Evolutionary conservation across 2,888 invertebrate genomes (phyloP), one percentile per base, ranked within the genome.

Genomic region (Charanyca ferruginea): DNA sequence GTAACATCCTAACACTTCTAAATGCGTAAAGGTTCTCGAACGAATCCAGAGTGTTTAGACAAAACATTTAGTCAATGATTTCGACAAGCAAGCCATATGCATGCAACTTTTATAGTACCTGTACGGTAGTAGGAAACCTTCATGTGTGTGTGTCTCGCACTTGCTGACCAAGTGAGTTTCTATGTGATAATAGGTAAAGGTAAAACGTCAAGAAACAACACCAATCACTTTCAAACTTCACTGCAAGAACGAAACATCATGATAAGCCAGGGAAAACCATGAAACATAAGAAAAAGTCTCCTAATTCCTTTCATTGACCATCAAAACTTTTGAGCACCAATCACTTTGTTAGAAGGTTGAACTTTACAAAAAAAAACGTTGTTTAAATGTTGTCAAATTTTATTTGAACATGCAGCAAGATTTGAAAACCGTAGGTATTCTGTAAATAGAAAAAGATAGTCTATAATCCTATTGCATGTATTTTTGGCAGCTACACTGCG

Each of bases 301-400:
- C 13, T 35, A 28, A 41, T 69, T 16, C 25, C 42, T 52, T 52
- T 51, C 47, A 72, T 48, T 55, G 51, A 25, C 60, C 53, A 72
- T 65, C 51, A 59, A 51, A 70, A 70, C 58, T 71, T 77, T 16
- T 6, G 20, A 42, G 20, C 28, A 42, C 23, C 67, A 20, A 49
- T 66, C 47, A 41, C 42, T 65, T 65, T 66, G 41, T 2, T 8
- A 45, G 47, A 64, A 41, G 41, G 22, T 58, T 35, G 18, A 6
- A 47, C 22, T 41, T 38, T 28, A 16, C 28, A n/a, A 32, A 32
- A 47, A 51, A 63, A 60, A 16, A 20, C 32, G 49, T 35, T 7
- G 55, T n/a, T 45, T 35, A 45, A 35, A 55, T 38, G 9, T 44
- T 38, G 45, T 18, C 11, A 11, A 16, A 8, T 11, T 38, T 49